Evolutionary conservation across 2,113 vertebrate genomes (phyloP), one percentile per base, ranked within the genome.

Genomic region (Carassius auratus): DNA sequence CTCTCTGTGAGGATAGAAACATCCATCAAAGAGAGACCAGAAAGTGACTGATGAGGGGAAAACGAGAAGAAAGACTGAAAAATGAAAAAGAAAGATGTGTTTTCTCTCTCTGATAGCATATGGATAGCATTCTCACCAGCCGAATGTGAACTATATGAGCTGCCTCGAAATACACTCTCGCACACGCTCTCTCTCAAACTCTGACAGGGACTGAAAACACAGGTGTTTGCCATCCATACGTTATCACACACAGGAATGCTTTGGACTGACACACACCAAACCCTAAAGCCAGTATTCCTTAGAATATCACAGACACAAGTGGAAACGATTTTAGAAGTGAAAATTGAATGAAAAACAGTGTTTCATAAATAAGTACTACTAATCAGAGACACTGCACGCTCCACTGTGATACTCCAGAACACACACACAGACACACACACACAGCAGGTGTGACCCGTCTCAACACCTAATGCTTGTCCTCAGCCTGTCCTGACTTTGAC

Each of bases 61-160:
- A 83, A 86, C 19, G 7, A 66, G 84, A 78, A 85, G 86, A 74
- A 78, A 89, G 83, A 77, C 23, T 71, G 26, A 61, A 85, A 69
- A 85, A 83, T 68, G 45, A 79, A 83, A 89, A 81, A 81, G 81
- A 89, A 81, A 81, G 81, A 81, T 84, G 77, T 87, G 84, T 77
- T 81, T 74, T 86, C 68, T 38, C 19, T 85, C 76, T 86, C 79
- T 86, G 23, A 86, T 87, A 73, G 62, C 86, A 89, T 87, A 78
- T 86, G 88, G 86, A 45, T 48, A 73, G 59, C 81, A 84, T 89
- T 87, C 84, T 48, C 81, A 84, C 85, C 73, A 81, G 64, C 23
- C 9, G 14, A 52, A 33, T 55, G 26, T 69, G 36, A 66, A 52
- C 42, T 33, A 50, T 30, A 73, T 8, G 66, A 83, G 64, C 48